Evolutionary conservation across 2,113 vertebrate genomes (phyloP).

Genomic region (Pedionomus torquatus): DNA sequence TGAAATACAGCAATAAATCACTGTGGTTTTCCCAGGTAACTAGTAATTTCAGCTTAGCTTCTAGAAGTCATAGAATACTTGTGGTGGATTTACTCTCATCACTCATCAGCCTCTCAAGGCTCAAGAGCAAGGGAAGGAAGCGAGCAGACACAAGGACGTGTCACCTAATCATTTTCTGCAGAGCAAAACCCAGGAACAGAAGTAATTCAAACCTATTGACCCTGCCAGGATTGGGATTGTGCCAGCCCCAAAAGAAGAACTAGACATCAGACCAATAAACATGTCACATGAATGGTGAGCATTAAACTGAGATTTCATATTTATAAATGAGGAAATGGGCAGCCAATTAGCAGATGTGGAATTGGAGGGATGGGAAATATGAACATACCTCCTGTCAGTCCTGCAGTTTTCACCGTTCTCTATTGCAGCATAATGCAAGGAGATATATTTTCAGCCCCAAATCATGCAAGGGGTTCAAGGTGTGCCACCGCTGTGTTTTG

Average conservation of each 20-base stretch:
- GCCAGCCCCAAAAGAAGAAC: neutral
- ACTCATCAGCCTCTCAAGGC: neutral
- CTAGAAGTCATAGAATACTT: neutral
- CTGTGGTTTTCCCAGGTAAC: neutral
- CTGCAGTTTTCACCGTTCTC: neutral
- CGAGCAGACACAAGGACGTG: neutral
- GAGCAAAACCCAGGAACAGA: neutral
- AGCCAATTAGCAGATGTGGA: neutral
- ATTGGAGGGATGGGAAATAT: neutral
- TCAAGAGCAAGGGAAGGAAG: neutral
- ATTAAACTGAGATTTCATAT: neutral
- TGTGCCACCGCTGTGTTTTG: accelerated
- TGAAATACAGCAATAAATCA: neutral
- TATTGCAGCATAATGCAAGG: neutral
- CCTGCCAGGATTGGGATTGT: neutral
- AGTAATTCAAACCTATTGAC: slow-evolving; percentile 5
- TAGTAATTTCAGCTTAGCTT: neutral
- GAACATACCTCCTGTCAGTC: neutral
- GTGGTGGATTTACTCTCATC: neutral
- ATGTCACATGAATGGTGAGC: neutral
- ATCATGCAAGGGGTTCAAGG: neutral
- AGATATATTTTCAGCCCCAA: neutral
- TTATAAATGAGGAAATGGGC: neutral
- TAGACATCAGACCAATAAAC: neutral
- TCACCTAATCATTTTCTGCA: neutral